Percentiles rank a stretch among this genome's conserved stretches.
phyloP scores from a whole-genome alignment of 2,113 vertebrate species.

The Cheirogaleus medius region DNA sequence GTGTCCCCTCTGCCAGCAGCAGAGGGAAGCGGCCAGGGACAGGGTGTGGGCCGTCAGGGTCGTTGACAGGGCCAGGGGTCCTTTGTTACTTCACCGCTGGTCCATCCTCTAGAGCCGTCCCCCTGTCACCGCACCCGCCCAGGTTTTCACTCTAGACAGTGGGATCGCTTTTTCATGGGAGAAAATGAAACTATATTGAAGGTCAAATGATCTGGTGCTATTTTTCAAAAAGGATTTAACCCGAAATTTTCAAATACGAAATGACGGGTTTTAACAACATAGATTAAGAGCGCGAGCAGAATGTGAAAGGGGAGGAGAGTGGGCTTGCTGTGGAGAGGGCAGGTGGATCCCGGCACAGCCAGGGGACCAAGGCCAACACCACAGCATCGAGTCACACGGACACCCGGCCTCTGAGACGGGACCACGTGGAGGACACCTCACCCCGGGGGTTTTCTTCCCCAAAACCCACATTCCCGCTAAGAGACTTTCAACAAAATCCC shows the following conservation, averaged over 20 bases:
- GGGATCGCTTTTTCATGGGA: not conserved
- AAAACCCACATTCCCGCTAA: not conserved
- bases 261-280: not conserved
- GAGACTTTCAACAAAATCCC: not conserved
- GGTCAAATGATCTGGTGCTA: not conserved
- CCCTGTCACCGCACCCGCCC: not conserved
- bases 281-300: not conserved
- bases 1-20: not conserved
- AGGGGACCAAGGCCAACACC: fast-evolving
- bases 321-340: not conserved
- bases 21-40: not conserved
- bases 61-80: too few species aligned
- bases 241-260: not conserved
- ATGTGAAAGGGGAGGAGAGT: fast-evolving
- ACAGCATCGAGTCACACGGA: too few species aligned
- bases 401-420: not conserved
- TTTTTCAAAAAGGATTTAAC: not conserved
- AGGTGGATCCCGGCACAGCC: not conserved
- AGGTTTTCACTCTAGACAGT: not conserved
- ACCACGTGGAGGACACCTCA: fast-evolving
- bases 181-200: not conserved
- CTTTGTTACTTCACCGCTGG: not conserved
- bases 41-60: not conserved
- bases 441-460: not conserved
- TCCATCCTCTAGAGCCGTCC: not conserved